phyloP scores from a whole-genome alignment of 2,113 vertebrate species.

The Illadopsis cleaveri region DNA sequence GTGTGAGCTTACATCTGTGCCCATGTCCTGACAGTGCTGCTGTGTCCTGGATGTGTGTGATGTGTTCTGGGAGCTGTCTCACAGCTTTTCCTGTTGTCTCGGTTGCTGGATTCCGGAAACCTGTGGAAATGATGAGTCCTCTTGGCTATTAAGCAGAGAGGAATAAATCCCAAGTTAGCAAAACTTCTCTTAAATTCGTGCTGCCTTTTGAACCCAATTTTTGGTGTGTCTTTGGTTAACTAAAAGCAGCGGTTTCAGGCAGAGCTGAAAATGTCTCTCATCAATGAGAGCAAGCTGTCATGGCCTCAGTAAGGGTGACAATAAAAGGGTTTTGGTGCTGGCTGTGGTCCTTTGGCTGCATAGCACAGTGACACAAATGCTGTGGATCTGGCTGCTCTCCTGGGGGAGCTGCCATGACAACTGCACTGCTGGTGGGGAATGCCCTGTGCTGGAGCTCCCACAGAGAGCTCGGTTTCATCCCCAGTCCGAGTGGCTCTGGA shows the following conservation, averaged over 20 bases:
- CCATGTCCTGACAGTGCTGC: neutral
- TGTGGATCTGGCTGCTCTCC: conserved; percentile 10
- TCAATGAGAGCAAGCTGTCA: neutral
- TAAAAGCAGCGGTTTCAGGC: neutral
- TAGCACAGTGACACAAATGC: neutral
- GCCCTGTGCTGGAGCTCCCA: conserved; percentile 12
- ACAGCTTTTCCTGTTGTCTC: neutral
- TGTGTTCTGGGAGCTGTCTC: neutral
- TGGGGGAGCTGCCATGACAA: conserved; percentile 70
- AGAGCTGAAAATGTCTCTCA: neutral
- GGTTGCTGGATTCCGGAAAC: neutral
- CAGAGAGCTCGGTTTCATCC: conserved; percentile 26
- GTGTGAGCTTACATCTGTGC: neutral
- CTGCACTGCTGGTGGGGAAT: neutral
- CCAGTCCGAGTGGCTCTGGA: conserved; percentile 48
- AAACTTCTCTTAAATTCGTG: neutral
- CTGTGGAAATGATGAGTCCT: neutral
- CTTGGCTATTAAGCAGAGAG: neutral
- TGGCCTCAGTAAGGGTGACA: neutral
- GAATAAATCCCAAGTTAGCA: neutral
- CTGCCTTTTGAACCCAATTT: neutral
- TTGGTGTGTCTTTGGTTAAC: neutral
- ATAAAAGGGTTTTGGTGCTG: neutral
- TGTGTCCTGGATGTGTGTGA: neutral
- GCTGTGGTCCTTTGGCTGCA: neutral